Conservation (phyloP, 2,113 vertebrate species). For the Anolis sagrei region DNA sequence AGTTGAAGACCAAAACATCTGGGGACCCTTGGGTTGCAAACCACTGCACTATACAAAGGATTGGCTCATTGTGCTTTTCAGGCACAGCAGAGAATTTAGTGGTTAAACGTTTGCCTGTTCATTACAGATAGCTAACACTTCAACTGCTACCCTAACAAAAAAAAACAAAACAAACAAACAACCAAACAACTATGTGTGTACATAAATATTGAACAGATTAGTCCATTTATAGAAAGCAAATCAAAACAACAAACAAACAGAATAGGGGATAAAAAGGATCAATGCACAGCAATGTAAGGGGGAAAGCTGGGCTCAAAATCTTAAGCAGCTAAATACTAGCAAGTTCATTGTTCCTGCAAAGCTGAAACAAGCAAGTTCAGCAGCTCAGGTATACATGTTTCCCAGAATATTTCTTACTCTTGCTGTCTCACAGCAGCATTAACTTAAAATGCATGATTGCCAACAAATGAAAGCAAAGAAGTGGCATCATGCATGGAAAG, state of each 20-base stretch:
- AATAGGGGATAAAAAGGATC: slow-evolving; percentile 66
- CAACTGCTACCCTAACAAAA: slow-evolving; percentile 24
- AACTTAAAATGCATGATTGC: slow-evolving; percentile 48
- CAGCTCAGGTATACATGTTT: slow-evolving; percentile 46
- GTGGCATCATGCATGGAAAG: not conserved
- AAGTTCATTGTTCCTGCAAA: slow-evolving; percentile 61
- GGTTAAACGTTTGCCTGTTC: slow-evolving; percentile 4
- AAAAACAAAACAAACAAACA: slow-evolving; percentile 49
- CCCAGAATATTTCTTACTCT: slow-evolving; percentile 44
- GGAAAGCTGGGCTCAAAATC: slow-evolving; percentile 64
- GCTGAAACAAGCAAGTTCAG: slow-evolving; percentile 66
- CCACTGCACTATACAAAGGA: not conserved
- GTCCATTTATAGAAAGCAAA: slow-evolving; percentile 52
- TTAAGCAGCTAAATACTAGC: slow-evolving; percentile 56
- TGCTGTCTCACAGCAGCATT: slow-evolving; percentile 35
- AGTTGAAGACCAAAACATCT: too few species aligned
- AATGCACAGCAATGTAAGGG: slow-evolving; percentile 41
- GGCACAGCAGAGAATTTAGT: not conserved
- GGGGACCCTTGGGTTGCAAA: too few species aligned
- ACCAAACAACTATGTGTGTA: slow-evolving; percentile 51
- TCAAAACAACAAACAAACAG: slow-evolving; percentile 63
- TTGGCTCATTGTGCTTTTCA: not conserved
- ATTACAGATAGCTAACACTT: slow-evolving; percentile 11
- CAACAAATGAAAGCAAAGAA: slow-evolving; percentile 58
- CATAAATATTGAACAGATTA: slow-evolving; percentile 63